Conservation (phyloP, 2,113 vertebrate species). For the Mus musculus region GRCm39 chr2:155242001-155242500, state of each 20-base stretch:
- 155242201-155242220: background rate
- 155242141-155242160: background rate
- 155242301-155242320: background rate
- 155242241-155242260: background rate
- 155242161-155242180: background rate
- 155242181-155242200: background rate
- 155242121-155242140: background rate
- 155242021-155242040: slow-evolving; percentile 41
- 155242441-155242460: slow-evolving; percentile 4
- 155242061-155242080: slow-evolving; percentile 40
- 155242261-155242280: background rate
- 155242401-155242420: background rate
- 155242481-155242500: background rate
- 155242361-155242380: background rate
- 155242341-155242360: background rate
- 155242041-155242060: slow-evolving; percentile 24
- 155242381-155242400: background rate
- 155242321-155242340: background rate
- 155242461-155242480: background rate
- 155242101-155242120: background rate
- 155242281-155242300: background rate
- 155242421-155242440: background rate
- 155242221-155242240: slow-evolving; percentile 49
- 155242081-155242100: slow-evolving; percentile 8
- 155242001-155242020: slow-evolving; percentile 55